Base-by-base conservation (phyloP, 2,797 vertebrate genomes). In the Potorous gilbertii region DNA sequence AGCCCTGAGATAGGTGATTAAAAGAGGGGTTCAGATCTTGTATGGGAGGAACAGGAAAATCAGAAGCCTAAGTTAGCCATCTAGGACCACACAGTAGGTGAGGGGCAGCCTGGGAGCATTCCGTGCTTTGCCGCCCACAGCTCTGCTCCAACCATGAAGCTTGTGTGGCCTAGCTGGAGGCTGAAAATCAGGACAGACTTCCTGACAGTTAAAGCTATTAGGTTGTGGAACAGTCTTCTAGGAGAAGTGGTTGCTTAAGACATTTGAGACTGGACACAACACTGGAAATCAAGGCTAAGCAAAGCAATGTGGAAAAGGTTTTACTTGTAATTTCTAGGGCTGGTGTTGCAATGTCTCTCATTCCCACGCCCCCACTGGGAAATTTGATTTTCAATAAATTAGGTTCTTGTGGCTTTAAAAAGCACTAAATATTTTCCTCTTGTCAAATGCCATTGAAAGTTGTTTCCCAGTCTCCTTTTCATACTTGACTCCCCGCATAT, bases 261-360 rank as follows among this genome's bases (percentile, higher is more conserved):
- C 90, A 87, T 54, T 96, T 52, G 90, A 50, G 56, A 56, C 90
- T 96, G 95, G 93, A 93, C 55, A 28, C 8, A 12, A 89, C 93
- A 56, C 89, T 96, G 93, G 92, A 96, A 97, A 91, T 95, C 12
- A 0, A n/a, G 91, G 57, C 40, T 27, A 62, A 95, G 66, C 55
- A 95, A 81, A 95, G 66, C 55, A 95, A 90, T 54, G 52, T 96
- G 93, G 95, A 92, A 94, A 92, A 94, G 92, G 40, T 92, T 96
- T 95, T 92, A 59, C 87, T 95, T 94, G 81, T 87, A 0, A 94
- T 97, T 96, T 97, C 94, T 91, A 96, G 40, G 21, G 54, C 91
- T n/a, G 1, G 55, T 92, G 55, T 28, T 66, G 5, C 93, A 57
- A 62, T 55, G 66, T 87, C 56, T 96, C 91, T 94, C 81, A 59